Evolutionary conservation across 1,140 invertebrate genomes (phyloP).

Genomic region (Ptiloglossa arizonensis): DNA sequence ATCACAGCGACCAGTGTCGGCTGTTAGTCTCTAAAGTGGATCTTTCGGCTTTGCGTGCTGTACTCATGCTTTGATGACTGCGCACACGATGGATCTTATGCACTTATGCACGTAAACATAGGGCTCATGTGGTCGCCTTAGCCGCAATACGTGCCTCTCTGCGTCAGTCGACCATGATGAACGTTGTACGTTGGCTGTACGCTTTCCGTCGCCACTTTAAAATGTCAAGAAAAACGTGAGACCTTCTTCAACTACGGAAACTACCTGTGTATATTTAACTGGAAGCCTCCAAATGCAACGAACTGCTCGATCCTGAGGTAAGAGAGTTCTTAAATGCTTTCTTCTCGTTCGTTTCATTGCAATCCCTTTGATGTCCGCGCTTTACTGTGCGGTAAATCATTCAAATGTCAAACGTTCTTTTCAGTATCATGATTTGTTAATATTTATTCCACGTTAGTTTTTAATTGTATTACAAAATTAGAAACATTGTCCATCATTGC

Average conservation of each 20-base stretch:
- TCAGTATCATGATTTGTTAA: neutral
- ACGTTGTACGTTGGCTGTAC: constrained; percentile 16
- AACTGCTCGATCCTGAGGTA: constrained; percentile 50
- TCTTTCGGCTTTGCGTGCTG: neutral
- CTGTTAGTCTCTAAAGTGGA: neutral
- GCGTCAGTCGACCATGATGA: constrained; percentile 37
- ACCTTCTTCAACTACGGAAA: too few relatives aligned
- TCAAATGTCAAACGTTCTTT: neutral
- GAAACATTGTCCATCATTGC: neutral
- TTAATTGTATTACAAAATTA: neutral
- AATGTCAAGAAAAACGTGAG: constrained; percentile 32
- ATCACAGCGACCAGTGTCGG: neutral
- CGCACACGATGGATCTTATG: neutral
- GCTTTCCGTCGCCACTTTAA: neutral
- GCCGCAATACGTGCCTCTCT: constrained; percentile 46
- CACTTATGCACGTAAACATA: neutral
- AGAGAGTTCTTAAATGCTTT: neutral
- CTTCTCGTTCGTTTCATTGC: neutral
- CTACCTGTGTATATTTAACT: neutral
- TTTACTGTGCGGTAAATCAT: neutral
- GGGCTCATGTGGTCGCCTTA: constrained; percentile 20
- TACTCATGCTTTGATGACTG: neutral
- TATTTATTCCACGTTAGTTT: neutral
- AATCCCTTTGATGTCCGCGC: neutral
- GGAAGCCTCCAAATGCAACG: constrained; percentile 27